Evolutionary conservation across 2,888 invertebrate genomes (phyloP), one percentile per base, ranked within the genome.

Genomic region (Chrysina gloriosa): DNA sequence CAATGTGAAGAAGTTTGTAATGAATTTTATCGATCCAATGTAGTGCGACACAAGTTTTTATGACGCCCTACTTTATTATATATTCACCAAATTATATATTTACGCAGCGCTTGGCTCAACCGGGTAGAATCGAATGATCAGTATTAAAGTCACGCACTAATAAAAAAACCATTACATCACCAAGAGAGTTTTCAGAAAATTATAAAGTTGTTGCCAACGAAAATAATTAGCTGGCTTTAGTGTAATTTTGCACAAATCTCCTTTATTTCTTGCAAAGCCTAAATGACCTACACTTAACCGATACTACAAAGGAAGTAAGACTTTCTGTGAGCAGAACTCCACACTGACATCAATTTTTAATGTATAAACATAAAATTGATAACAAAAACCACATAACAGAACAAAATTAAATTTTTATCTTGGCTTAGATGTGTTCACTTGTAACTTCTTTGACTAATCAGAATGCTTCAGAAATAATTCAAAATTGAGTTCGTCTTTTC

Each of bases 11-110:
- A 39, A 39, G 25, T 58, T 39, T 27, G 11, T 58, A 58, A 58
- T 58, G 58, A 58, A 58, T 58, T 58, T 39, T 39, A 58, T 58
- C 58, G 58, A 58, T 58, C 58, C 39, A 19, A 23, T 39, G 21
- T 25, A 39, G 14, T 25, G 58, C 39, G 58, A 23, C 14, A 58
- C 58, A 25, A 36, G 58, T 39, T 58, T 39, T 58, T 58, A 58
- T 39, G 58, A 58, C 14, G 27, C 42, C 27, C 25, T 39, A 25
- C 58, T 58, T 39, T 58, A 58, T 58, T 58, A 39, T 58, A 58
- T 58, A 58, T 58, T 58, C 58, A 58, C 39, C 58, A 25, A 36
- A 58, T 58, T 58, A 58, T 39, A 39, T 14, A 39, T 23, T 58
- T 11, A 23, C 16, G 39, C 58, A 14, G 23, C 25, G 25, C 14